These are phyloP conservation scores for Acleris laterana DNA, from an alignment of 2,888 invertebrate genomes.

Conservation along the genomic window DNA sequence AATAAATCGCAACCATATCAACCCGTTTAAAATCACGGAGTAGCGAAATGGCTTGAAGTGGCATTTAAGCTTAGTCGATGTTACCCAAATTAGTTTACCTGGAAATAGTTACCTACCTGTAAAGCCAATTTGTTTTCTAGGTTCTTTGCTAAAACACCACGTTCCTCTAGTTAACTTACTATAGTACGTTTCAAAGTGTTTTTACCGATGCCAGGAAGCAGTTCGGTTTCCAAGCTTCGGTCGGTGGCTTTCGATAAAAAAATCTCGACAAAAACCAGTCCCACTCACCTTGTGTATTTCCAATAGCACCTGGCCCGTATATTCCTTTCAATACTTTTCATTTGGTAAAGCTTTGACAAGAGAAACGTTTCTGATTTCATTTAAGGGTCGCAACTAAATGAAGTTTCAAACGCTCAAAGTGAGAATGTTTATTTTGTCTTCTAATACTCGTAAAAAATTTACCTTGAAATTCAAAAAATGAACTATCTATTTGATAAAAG, in stretches of 20 bases:
- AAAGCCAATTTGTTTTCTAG: not conserved
- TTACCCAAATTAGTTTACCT: too few relatives aligned
- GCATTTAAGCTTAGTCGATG: too few relatives aligned
- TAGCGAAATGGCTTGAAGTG: too few relatives aligned
- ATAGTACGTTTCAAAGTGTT: slow-evolving; percentile 24
- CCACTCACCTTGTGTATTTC: slow-evolving; percentile 30
- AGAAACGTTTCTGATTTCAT: slow-evolving; percentile 15
- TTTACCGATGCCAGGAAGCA: slow-evolving; percentile 36
- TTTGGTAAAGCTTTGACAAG: slow-evolving; percentile 14
- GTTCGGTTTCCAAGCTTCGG: slow-evolving; percentile 29
- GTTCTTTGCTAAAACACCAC: slow-evolving; percentile 18
- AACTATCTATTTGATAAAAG: too few relatives aligned
- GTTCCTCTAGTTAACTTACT: slow-evolving; percentile 24
- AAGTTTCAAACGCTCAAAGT: too few relatives aligned
- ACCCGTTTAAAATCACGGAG: too few relatives aligned
- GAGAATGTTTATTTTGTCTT: too few relatives aligned
- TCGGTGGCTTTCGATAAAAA: slow-evolving; percentile 24
- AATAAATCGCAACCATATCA: too few relatives aligned
- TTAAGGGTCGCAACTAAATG: slow-evolving; percentile 8
- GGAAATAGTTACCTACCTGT: not conserved
- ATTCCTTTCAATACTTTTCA: slow-evolving; percentile 29
- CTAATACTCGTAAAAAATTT: too few relatives aligned
- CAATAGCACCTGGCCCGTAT: slow-evolving; percentile 26
- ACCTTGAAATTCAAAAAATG: too few relatives aligned
- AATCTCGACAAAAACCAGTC: slow-evolving; percentile 35